Evolutionary conservation across 2,888 invertebrate genomes (phyloP).

Genomic region (Sipha maydis): DNA sequence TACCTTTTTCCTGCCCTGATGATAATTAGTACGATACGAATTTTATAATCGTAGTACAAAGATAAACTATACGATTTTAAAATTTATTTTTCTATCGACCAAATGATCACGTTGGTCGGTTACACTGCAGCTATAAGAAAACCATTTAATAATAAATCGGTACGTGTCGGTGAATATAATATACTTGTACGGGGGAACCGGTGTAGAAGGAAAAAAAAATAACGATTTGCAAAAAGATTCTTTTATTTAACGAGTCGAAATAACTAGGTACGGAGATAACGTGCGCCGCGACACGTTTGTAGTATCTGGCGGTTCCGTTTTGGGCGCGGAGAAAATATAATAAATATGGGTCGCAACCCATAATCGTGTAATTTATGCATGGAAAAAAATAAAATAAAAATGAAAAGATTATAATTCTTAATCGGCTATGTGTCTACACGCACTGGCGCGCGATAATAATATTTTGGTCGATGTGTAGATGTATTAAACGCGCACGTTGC

Average conservation of each 20-base stretch:
- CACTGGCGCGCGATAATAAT: background rate
- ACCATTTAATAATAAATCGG: background rate
- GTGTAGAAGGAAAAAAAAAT: background rate
- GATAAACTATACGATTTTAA: background rate
- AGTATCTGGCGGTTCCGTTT: constrained; percentile 13
- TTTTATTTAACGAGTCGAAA: background rate
- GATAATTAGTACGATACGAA: too few relatives aligned
- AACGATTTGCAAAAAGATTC: background rate
- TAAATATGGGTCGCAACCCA: constrained; percentile 25
- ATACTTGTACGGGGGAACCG: background rate
- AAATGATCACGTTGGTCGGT: background rate
- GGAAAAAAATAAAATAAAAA: background rate
- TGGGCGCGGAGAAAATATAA: constrained; percentile 27
- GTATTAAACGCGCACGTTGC: background rate
- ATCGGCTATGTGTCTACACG: background rate
- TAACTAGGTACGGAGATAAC: constrained; percentile 16
- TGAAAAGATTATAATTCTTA: constrained; percentile 23
- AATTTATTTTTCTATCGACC: background rate
- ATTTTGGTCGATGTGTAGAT: too few relatives aligned
- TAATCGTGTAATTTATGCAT: constrained; percentile 28
- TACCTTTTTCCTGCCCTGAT: background rate
- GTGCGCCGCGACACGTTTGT: constrained; percentile 32
- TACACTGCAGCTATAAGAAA: background rate
- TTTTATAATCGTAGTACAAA: too few relatives aligned
- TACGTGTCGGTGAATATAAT: background rate